Conservation (phyloP, 2,888 invertebrate species). For the Drosophila pseudotalamancana region DNA sequence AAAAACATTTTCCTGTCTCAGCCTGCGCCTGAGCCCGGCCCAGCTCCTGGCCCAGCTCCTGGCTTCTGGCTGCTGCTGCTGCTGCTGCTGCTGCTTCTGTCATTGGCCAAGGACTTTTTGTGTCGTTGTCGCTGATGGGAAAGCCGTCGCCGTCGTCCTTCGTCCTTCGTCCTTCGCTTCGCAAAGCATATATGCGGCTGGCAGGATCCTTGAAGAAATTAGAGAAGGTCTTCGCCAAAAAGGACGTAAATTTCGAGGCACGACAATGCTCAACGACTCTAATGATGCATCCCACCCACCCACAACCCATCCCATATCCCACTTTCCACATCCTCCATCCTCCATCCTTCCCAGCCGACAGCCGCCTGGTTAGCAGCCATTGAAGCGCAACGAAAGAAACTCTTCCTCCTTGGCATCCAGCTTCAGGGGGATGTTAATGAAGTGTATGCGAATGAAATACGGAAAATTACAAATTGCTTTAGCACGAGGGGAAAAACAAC, state of each 20-base stretch:
- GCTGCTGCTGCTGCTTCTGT: slow-evolving; percentile 63
- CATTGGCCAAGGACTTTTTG: slow-evolving; percentile 83
- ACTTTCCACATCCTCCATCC: too few species aligned
- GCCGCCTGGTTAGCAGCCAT: slow-evolving; percentile 62
- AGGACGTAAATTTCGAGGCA: slow-evolving; percentile 71
- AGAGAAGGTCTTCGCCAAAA: slow-evolving; percentile 71
- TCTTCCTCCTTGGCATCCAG: slow-evolving; percentile 38
- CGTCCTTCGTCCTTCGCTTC: not conserved
- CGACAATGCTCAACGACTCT: slow-evolving; percentile 74
- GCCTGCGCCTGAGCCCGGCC: slow-evolving; percentile 71
- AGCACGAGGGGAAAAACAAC: slow-evolving; percentile 19
- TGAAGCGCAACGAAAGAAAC: slow-evolving; percentile 70
- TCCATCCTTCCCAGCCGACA: slow-evolving; percentile 12
- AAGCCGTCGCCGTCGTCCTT: slow-evolving; percentile 12
- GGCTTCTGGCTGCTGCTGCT: slow-evolving; percentile 22
- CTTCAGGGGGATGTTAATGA: slow-evolving; percentile 70
- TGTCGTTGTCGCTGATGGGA: slow-evolving; percentile 71
- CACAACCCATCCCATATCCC: not conserved
- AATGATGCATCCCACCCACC: slow-evolving; percentile 79
- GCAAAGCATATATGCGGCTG: slow-evolving; percentile 56
- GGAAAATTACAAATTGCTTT: slow-evolving; percentile 77
- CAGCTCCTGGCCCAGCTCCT: slow-evolving; percentile 27
- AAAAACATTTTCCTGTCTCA: slow-evolving; percentile 84
- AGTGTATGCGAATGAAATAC: slow-evolving; percentile 79
- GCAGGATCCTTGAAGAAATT: slow-evolving; percentile 73